phyloP scores from a whole-genome alignment of 2,113 vertebrate genomes.

The Cercocebus atys region DNA sequence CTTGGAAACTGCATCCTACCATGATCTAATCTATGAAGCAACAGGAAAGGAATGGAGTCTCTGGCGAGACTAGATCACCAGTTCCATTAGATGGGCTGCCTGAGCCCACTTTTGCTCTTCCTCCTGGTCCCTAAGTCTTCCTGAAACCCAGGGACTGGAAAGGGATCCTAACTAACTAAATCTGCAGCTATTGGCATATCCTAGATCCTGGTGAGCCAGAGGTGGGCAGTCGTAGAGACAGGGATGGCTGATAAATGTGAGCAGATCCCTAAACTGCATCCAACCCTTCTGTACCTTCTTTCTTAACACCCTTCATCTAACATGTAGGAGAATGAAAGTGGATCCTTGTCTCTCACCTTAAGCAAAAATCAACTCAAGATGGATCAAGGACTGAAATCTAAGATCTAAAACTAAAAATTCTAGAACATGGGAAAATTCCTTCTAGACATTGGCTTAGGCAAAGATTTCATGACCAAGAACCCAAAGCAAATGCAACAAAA shows the following conservation, averaged over 20 bases:
- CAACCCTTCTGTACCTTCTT: not conserved
- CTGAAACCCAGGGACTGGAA: not conserved
- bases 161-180: not conserved
- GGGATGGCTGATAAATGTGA: too few relatives aligned
- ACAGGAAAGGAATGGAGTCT: not conserved
- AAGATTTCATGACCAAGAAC: too few relatives aligned
- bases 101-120: not conserved
- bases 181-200: not conserved
- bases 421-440: too few relatives aligned
- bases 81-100: not conserved
- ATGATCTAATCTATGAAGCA: not conserved
- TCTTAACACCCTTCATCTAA: not conserved
- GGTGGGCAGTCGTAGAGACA: rapidly evolving
- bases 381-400: too few relatives aligned
- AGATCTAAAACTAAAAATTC: too few relatives aligned
- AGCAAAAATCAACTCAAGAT: too few relatives aligned
- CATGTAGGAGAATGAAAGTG: too few relatives aligned
- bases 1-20: too few relatives aligned
- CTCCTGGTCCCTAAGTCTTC: not conserved
- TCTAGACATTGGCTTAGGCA: too few relatives aligned
- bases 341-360: too few relatives aligned
- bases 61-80: not conserved
- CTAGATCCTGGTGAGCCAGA: not conserved
- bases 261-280: not conserved
- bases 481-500: too few relatives aligned